phyloP scores from a whole-genome alignment of 2,888 invertebrate genomes.

The Polydrusus pterygomalis region DNA sequence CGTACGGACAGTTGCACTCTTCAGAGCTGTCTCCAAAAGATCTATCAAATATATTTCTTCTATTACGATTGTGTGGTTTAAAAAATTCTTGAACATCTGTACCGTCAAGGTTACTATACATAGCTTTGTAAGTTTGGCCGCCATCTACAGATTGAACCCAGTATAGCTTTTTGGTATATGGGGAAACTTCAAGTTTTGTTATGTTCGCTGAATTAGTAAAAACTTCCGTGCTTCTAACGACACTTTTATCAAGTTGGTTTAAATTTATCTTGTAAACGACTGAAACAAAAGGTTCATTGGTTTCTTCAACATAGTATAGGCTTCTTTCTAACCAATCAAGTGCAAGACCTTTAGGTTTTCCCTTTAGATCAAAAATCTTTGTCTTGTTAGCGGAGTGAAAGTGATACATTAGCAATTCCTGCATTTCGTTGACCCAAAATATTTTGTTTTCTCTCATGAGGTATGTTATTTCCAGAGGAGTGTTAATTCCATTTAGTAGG shows the following conservation, averaged over 20 bases:
- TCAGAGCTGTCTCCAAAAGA: conserved; percentile 1
- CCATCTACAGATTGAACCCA: conserved; percentile 82
- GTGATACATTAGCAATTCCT: conserved; percentile 80
- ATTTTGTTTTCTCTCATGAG: conserved; percentile 83
- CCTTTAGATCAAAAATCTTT: conserved; percentile 76
- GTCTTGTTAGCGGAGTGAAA: conserved; percentile 75
- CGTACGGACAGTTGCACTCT: conserved; percentile 80
- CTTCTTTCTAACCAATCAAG: conserved; percentile 92
- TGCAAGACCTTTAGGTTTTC: conserved; percentile 80
- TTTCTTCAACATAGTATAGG: conserved; percentile 85
- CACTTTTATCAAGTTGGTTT: conserved; percentile 76
- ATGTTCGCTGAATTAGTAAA: conserved; percentile 76
- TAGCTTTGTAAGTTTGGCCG: conserved; percentile 77
- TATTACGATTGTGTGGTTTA: conserved; percentile 60
- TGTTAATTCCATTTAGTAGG: conserved; percentile 79
- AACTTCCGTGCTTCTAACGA: conserved; percentile 73
- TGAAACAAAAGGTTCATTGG: conserved; percentile 68
- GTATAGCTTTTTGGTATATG: conserved; percentile 82
- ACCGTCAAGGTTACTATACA: conserved; percentile 79
- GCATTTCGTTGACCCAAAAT: conserved; percentile 88
- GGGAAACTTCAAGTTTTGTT: conserved; percentile 83
- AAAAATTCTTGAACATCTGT: conserved; percentile 76
- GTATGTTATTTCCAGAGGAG: conserved; percentile 81
- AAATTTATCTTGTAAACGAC: conserved; percentile 81
- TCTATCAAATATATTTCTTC: conserved; percentile 39